Evolutionary conservation across 2,888 invertebrate genomes (phyloP), one percentile per base, ranked within the genome.

Genomic region (Orthosia gothica): DNA sequence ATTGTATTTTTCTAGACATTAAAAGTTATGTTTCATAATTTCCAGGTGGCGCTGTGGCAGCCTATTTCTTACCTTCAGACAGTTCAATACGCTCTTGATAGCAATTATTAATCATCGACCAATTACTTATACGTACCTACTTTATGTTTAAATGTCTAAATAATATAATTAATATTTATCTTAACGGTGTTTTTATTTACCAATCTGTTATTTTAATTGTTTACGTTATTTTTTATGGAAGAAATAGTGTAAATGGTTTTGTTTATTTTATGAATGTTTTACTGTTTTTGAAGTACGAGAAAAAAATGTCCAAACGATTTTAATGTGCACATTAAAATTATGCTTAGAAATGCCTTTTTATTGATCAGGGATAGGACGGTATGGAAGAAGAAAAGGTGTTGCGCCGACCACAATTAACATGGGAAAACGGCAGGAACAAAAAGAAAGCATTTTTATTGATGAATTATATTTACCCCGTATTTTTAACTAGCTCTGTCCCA

Each of bases 1-100:
- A 40, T 1, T 40, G 40, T 40, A 40, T 40, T 40, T 58, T 70
- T 47, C 13, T 40, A 54, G 5, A 13, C 5, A 15, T 11, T 32
- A 16, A 13, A 55, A 7, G 7, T 3, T 0, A 13, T 55, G 12
- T 57, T 18, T 45, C 4, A 1, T 13, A 5, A 18, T 58, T 85
- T 84, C 0, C 82, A 93, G 93, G 91, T 86, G 93, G 93, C 0
- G 93, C 90, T 0, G 67, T 91, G 0, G 93, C 92, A 0, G 92
- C 93, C 0, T 86, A 90, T 4, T 87, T 92, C 52, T 75, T 93
- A 13, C 93, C 93, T 16, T 79, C 90, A 5, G 91, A 92, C 61
- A 81, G 74, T 32, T 50, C 73, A 54, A 75, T 77, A 83, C 47
- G 66, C 13, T 71, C 70, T 20, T 66, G 54, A 65, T 59, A 66